Evolutionary conservation across 2,888 invertebrate genomes (phyloP).

Genomic region (Epirrita christyi): DNA sequence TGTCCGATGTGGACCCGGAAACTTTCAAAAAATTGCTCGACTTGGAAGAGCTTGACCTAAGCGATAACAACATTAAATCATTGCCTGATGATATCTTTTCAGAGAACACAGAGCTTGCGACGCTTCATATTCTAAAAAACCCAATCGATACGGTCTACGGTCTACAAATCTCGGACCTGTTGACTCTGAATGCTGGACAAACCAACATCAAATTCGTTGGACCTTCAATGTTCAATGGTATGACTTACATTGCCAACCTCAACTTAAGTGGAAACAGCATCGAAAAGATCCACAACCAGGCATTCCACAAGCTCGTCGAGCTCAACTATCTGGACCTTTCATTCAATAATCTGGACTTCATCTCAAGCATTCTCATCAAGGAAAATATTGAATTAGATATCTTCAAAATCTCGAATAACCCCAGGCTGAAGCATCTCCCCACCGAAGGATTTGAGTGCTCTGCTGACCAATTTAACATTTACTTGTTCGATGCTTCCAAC

Average conservation of each 20-base stretch:
- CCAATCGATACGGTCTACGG: constrained; percentile 86
- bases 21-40: constrained; percentile 86
- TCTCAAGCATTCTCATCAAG: constrained; percentile 88
- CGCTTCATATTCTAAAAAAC: constrained; percentile 88
- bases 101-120: constrained; percentile 87
- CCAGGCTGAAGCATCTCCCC: constrained; percentile 87
- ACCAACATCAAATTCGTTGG: constrained; percentile 88
- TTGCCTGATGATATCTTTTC: constrained; percentile 87
- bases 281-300: constrained; percentile 87
- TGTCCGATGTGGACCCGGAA: constrained; percentile 85
- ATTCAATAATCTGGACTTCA: constrained; percentile 87
- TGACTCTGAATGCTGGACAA: constrained; percentile 88
- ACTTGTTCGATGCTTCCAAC: constrained; percentile 89
- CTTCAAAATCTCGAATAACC: constrained; percentile 89
- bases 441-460: constrained; percentile 87
- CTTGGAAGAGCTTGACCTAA: constrained; percentile 89
- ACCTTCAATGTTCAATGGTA: constrained; percentile 87
- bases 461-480: constrained; percentile 86
- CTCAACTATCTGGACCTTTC: constrained; percentile 90
- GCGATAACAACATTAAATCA: constrained; percentile 87
- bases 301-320: constrained; percentile 87
- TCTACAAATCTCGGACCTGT: constrained; percentile 86
- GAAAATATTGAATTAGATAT: constrained; percentile 88
- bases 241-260: constrained; percentile 87
- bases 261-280: constrained; percentile 89